Evolutionary conservation across 1,140 invertebrate genomes (phyloP).

Genomic region (Drosophila gunungcola): DNA sequence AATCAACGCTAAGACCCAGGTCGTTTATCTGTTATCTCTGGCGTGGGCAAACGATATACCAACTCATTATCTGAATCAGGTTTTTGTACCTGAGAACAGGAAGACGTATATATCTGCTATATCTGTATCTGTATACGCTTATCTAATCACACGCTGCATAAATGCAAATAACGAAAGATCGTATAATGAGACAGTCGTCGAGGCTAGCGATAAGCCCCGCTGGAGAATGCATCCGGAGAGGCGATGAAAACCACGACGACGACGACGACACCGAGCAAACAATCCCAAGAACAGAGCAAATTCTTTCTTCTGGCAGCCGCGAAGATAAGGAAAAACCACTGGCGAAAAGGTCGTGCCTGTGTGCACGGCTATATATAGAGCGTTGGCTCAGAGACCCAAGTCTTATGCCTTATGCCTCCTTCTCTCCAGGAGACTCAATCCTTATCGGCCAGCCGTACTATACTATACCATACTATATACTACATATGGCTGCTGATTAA

Average conservation of each 20-base stretch:
- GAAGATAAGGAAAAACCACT: conserved; percentile 59
- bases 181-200: conserved; percentile 70
- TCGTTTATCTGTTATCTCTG: conserved; percentile 55
- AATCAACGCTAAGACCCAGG: conserved; percentile 68
- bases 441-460: conserved; percentile 55
- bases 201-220: conserved; percentile 62
- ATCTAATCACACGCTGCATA: conserved; percentile 79
- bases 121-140: conserved; percentile 51
- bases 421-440: conserved; percentile 60
- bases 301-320: conserved; percentile 69
- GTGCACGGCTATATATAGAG: conserved; percentile 55
- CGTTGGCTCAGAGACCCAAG: conserved; percentile 17
- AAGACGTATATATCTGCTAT: conserved; percentile 47
- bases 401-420: not conserved
- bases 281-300: conserved; percentile 79
- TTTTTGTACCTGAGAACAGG: conserved; percentile 64
- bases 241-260: conserved; percentile 32
- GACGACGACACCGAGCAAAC: conserved; percentile 54
- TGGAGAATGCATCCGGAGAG: conserved; percentile 70
- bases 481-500: conserved; percentile 74
- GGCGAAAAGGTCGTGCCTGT: conserved; percentile 55
- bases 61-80: conserved; percentile 68
- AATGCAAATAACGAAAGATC: conserved; percentile 78
- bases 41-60: conserved; percentile 55
- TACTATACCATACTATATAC: not conserved